Base-by-base conservation (phyloP, 2,797 vertebrate species). In the Darevskia nairensis region DNA sequence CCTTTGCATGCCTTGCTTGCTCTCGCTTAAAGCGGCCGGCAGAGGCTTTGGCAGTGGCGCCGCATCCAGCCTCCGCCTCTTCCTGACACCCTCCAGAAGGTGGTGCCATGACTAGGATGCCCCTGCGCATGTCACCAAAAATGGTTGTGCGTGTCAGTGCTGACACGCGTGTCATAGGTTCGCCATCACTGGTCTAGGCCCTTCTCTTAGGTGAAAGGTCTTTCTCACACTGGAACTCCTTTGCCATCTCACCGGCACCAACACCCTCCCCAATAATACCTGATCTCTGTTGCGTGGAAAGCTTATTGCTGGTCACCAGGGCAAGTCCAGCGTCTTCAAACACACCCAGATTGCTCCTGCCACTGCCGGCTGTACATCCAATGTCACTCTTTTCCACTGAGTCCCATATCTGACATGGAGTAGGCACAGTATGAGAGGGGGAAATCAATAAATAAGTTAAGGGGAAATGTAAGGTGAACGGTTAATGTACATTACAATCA, bases 291-390 rank as follows among this genome's bases (percentile, higher is more conserved):
- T 84, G 3, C 0, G 98, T 98, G 80, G 93, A 82, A 39, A 96
- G 66, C 9, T 84, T 89, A 0, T 78, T 69, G 81, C 0, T 97
- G 61, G 97, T 95, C 89, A 92, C 21, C 86, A 98, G 93, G 82
- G 97, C 5, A 81, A 99, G 96, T 4, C 98, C 98, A 0, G 98
- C 98, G 2, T 98, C 98, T 0, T 15, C 89, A 46, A 99, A 99
- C 77, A 98, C 98, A 0, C 96, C 96, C 1, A 97, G 82, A 0
- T 93, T 96, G 95, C 98, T 86, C 50, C 69, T 91, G 0, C 98
- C 98, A 0, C 98, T 98, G 88, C 98, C 98, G 0, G 97, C 32
- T 0, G 98, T 98, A 91, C 98, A 98, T 91, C 97, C 98, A 0
- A 97, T 97, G 95, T 99, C 98, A 0, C 97, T 92, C 50, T 93